Evolutionary conservation across 2,113 vertebrate species (phyloP).

Genomic region (Bucco capensis): DNA sequence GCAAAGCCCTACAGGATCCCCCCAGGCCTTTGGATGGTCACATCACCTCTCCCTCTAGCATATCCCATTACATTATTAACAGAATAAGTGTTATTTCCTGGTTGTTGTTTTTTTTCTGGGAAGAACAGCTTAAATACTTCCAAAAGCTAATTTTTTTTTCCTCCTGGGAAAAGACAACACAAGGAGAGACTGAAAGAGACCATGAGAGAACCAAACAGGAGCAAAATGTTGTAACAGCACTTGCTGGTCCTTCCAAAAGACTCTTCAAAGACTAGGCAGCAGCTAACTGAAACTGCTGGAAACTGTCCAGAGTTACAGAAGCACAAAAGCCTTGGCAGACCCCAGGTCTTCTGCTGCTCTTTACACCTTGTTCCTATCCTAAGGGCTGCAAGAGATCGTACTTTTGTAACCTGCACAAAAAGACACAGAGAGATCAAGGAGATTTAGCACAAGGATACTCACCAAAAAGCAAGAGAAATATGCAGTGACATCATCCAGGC

Average conservation of each 20-base stretch:
- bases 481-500: not conserved
- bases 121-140: constrained; percentile 17
- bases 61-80: not conserved
- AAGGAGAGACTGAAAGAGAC: constrained; percentile 7
- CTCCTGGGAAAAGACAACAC: constrained; percentile 31
- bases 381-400: constrained; percentile 58
- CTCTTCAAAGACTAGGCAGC: constrained; percentile 41
- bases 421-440: constrained; percentile 61
- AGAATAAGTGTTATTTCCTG: not conserved
- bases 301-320: constrained; percentile 50
- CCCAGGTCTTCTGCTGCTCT: constrained; percentile 64
- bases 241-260: constrained; percentile 37
- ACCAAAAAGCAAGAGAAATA: not conserved
- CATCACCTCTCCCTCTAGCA: not conserved
- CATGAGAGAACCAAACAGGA: constrained; percentile 11
- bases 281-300: constrained; percentile 38
- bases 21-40: not conserved
- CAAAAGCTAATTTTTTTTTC: constrained; percentile 13
- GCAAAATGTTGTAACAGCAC: not conserved
- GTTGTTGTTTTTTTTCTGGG: not conserved
- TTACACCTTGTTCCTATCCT: constrained; percentile 60
- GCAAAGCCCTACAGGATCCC: constrained; percentile 21
- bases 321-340: constrained; percentile 53
- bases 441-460: constrained; percentile 40
- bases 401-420: constrained; percentile 69